These are phyloP conservation scores for Synergus laeviventris DNA, from an alignment of 2,888 invertebrate genomes.

Conservation along the genomic window DNA sequence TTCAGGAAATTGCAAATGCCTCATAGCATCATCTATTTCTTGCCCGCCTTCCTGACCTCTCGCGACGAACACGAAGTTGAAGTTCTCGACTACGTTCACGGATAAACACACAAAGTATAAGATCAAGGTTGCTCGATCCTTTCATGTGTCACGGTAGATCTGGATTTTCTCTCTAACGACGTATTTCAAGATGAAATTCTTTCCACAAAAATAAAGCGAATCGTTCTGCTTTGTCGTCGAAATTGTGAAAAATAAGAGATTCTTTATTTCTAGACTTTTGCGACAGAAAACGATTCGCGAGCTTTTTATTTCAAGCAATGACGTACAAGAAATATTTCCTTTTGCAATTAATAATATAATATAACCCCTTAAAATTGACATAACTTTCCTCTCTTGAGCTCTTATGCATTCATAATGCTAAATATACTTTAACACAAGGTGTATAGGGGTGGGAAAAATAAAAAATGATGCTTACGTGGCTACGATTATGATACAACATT, in stretches of 20 bases:
- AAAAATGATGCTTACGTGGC: background rate
- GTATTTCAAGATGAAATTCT: conserved; percentile 1
- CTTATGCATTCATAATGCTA: no score
- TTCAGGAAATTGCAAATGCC: conserved; percentile 23
- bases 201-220: background rate
- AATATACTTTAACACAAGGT: no score
- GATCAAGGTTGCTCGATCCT: conserved; percentile 30
- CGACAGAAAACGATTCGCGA: conserved; percentile 1
- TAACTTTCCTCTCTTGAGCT: no score
- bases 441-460: no score
- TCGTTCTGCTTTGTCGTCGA: background rate
- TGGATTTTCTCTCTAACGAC: conserved; percentile 9
- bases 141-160: conserved; percentile 5
- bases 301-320: conserved; percentile 1
- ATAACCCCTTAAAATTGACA: no score
- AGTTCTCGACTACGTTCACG: conserved; percentile 29
- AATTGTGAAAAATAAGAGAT: background rate
- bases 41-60: conserved; percentile 26
- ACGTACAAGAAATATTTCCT: background rate
- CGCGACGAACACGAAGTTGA: conserved; percentile 30
- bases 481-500: no score
- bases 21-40: background rate
- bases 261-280: background rate
- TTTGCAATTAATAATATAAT: no score
- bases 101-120: conserved; percentile 24